Conservation (phyloP, 2,113 vertebrate genomes). For the Mystacornis crossleyi region DNA sequence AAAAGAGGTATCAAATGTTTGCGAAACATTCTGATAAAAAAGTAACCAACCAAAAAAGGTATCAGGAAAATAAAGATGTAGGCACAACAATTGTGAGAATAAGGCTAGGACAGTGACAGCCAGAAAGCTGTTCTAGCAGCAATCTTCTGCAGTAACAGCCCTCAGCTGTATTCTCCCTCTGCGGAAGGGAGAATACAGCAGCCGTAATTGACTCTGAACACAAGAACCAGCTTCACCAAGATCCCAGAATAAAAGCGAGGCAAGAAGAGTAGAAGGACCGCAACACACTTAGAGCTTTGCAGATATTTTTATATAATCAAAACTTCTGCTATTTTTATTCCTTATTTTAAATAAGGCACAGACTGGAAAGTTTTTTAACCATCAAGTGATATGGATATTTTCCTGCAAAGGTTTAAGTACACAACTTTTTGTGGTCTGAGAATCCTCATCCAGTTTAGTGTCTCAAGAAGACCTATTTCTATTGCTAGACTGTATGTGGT, state of each 20-base stretch:
- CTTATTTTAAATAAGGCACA: neutral
- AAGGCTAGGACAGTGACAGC: neutral
- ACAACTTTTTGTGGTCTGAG: neutral
- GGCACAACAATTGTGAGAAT: neutral
- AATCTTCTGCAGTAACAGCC: neutral
- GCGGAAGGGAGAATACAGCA: neutral
- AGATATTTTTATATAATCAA: neutral
- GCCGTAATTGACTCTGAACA: neutral
- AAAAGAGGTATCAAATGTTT: neutral
- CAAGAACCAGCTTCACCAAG: neutral
- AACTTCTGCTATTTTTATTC: neutral
- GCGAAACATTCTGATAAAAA: neutral
- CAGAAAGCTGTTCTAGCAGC: neutral
- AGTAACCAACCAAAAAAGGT: neutral
- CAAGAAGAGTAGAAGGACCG: neutral
- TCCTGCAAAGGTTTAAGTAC: neutral
- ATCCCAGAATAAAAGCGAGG: neutral
- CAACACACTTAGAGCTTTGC: neutral
- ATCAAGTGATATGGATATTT: neutral
- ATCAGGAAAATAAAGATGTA: neutral
- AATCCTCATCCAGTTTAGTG: neutral
- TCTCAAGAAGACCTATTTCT: neutral
- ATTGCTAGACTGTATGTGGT: rapidly evolving
- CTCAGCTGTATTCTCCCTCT: neutral
- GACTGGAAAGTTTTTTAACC: neutral